phyloP scores from a whole-genome alignment of 1,140 invertebrate species.

The Manduca sexta region DNA sequence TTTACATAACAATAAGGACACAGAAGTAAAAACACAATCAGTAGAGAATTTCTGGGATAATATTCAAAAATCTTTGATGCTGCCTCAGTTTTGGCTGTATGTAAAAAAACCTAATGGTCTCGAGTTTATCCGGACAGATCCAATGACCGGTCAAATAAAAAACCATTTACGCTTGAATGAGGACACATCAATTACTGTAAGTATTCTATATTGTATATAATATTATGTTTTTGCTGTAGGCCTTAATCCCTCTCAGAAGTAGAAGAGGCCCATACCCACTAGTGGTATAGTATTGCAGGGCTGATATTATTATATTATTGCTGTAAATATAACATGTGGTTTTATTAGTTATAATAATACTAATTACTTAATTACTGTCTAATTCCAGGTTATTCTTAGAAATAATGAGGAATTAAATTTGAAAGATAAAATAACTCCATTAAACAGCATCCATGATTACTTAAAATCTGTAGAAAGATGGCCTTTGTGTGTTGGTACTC shows the following conservation, averaged over 20 bases:
- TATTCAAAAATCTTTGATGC: background rate
- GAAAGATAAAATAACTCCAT: background rate
- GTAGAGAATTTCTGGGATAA: background rate
- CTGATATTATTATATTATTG: too few relatives aligned
- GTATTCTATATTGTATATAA: background rate
- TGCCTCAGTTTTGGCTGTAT: conserved; percentile 1
- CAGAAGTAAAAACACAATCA: too few relatives aligned
- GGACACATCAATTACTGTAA: conserved; percentile 7
- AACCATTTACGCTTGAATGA: conserved; percentile 5
- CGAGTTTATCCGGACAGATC: conserved; percentile 5
- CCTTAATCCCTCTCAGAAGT: too few relatives aligned
- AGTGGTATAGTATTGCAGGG: too few relatives aligned
- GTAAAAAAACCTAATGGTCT: background rate
- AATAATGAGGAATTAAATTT: conserved; percentile 1
- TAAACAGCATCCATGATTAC: background rate
- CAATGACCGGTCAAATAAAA: background rate
- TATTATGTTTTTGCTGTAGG: too few relatives aligned
- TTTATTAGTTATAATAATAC: too few relatives aligned
- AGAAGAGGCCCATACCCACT: too few relatives aligned
- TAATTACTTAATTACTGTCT: background rate
- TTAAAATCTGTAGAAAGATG: conserved; percentile 6
- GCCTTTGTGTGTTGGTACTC: conserved; percentile 6
- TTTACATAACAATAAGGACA: too few relatives aligned
- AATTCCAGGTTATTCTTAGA: conserved; percentile 5
- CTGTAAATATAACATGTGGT: too few relatives aligned